Percentiles rank a stretch among this genome's conserved stretches.
phyloP scores from a whole-genome alignment of 2,797 vertebrate genomes.

The Crypturellus tataupa region DNA sequence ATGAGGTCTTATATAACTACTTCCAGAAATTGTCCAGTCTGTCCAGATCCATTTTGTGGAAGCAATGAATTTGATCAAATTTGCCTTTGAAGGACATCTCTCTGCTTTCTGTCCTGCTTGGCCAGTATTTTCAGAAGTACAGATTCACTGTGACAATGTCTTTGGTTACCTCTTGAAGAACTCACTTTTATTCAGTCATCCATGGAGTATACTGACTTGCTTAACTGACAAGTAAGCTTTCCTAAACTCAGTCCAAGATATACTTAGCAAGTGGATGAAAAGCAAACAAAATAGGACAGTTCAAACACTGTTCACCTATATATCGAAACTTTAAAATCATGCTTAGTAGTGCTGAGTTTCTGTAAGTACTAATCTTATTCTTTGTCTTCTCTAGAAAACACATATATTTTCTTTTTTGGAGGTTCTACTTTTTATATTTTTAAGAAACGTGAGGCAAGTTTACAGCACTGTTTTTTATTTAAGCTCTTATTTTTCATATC shows the following conservation, averaged over 20 bases:
- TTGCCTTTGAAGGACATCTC: conserved; percentile 5
- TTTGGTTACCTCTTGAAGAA: conserved; percentile 10
- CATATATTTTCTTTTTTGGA: not conserved
- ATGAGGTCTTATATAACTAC: conserved; percentile 7
- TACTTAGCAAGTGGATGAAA: conserved; percentile 5
- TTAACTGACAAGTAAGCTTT: not conserved
- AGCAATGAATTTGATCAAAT: not conserved
- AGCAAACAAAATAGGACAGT: not conserved
- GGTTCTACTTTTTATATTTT: not conserved
- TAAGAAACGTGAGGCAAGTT: not conserved
- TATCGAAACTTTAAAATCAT: not conserved
- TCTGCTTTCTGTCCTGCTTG: not conserved
- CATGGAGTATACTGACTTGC: not conserved
- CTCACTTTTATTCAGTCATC: conserved; percentile 11
- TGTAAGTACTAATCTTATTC: not conserved
- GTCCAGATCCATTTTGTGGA: conserved; percentile 8
- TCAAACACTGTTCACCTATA: not conserved
- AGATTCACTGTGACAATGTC: not conserved
- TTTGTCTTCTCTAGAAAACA: not conserved
- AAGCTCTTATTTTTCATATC: conserved; percentile 36
- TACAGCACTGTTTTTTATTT: not conserved
- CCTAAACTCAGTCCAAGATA: not conserved
- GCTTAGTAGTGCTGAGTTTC: not conserved
- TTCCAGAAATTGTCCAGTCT: conserved; percentile 34
- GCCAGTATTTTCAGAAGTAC: not conserved